These are phyloP conservation scores for Illadopsis cleaveri DNA, from an alignment of 2,113 vertebrate genomes.

Conservation along the genomic window DNA sequence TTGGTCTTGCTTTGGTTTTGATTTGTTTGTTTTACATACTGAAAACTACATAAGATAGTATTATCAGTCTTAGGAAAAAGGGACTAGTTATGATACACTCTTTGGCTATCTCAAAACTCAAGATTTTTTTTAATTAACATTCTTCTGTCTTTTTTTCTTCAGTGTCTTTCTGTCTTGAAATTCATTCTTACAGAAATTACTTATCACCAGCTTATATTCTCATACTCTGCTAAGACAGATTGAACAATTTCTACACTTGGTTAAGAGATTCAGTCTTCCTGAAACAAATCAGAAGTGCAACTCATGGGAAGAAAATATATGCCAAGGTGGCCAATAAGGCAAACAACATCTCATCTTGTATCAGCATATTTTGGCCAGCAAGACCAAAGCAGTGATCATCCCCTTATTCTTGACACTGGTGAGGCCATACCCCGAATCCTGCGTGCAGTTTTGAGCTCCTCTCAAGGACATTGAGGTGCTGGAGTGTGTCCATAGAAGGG, in stretches of 20 bases:
- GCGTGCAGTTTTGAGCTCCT: background rate
- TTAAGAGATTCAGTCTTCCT: background rate
- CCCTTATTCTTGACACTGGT: background rate
- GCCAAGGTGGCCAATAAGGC: background rate
- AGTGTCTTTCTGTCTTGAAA: background rate
- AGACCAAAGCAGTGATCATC: background rate
- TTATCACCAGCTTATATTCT: background rate
- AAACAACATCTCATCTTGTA: background rate
- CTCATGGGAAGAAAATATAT: accelerated
- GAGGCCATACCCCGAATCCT: accelerated
- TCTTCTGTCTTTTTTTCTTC: background rate
- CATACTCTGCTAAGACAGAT: background rate
- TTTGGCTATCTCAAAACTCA: background rate
- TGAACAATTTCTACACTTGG: background rate
- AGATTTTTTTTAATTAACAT: background rate
- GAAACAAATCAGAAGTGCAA: background rate
- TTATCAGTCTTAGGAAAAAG: background rate
- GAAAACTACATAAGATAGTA: background rate
- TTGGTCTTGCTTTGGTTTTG: background rate
- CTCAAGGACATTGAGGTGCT: background rate
- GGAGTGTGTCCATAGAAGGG: background rate
- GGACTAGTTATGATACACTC: background rate
- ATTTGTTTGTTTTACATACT: background rate
- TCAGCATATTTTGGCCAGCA: background rate
- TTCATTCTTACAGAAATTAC: background rate